Percentiles rank a stretch among this genome's conserved stretches.
Conservation (phyloP, 2,797 vertebrate species). For the Lagodon rhomboides region DNA sequence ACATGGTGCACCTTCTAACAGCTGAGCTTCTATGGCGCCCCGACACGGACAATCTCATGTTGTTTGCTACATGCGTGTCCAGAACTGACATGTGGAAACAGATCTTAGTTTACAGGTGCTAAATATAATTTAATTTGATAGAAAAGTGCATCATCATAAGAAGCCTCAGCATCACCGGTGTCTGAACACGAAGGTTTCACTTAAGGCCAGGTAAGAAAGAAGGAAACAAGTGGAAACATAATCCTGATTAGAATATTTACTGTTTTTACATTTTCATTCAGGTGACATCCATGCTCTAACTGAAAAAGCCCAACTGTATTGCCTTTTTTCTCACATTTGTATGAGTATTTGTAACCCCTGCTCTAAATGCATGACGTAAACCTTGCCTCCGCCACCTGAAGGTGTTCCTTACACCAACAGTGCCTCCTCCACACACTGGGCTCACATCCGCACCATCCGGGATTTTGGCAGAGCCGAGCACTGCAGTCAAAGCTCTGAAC, state of each 20-base stretch:
- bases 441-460: not conserved
- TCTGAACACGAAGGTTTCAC: not conserved
- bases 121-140: not conserved
- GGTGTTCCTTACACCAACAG: not conserved
- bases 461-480: conserved; percentile 7
- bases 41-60: too few relatives aligned
- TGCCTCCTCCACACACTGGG: conserved; percentile 2
- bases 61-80: too few relatives aligned
- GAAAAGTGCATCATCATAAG: not conserved
- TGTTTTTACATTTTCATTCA: not conserved
- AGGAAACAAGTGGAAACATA: not conserved
- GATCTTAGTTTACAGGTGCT: not conserved
- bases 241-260: not conserved
- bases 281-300: too few relatives aligned
- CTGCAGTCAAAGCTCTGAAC: conserved; percentile 3
- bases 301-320: not conserved
- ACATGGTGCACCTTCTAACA: too few relatives aligned
- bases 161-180: not conserved
- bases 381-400: not conserved
- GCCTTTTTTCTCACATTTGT: not conserved
- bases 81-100: not conserved
- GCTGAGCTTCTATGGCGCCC: too few relatives aligned
- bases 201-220: not conserved
- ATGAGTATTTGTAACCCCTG: too few relatives aligned
- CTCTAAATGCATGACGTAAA: not conserved